These are phyloP conservation scores for Cyanocitta stelleri DNA, from an alignment of 2,113 vertebrate species.

Conservation along the genomic window DNA sequence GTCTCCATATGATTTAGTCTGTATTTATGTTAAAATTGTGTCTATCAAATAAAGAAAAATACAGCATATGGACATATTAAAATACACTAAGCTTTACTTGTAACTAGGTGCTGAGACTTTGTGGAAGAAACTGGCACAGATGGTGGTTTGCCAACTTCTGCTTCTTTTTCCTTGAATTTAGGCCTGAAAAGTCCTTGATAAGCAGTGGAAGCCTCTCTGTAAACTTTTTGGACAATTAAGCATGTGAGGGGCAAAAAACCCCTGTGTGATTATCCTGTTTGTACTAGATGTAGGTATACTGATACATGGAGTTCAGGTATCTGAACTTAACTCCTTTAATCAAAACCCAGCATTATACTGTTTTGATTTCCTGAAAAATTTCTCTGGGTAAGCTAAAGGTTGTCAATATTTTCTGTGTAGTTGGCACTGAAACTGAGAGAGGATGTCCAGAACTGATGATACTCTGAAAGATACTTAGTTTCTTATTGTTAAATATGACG, in stretches of 20 bases:
- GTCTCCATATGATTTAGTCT: background rate
- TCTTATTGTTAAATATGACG: background rate
- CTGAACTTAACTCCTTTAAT: background rate
- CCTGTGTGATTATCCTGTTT: background rate
- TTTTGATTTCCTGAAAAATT: background rate
- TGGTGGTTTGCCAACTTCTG: background rate
- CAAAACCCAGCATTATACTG: background rate
- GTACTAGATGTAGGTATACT: background rate
- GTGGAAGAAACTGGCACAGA: background rate
- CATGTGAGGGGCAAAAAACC: fast-evolving
- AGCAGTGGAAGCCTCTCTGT: background rate
- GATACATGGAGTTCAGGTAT: background rate
- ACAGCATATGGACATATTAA: background rate
- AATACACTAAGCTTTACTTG: background rate
- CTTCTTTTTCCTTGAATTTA: background rate
- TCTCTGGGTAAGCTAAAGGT: background rate
- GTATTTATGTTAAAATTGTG: background rate
- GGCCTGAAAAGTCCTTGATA: background rate
- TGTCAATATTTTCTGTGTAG: background rate
- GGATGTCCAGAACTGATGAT: background rate
- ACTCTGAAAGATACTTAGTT: background rate
- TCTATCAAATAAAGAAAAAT: background rate
- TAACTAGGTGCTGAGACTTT: background rate
- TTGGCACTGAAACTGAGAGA: background rate
- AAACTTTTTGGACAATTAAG: background rate